Base-by-base conservation (phyloP, 1,140 invertebrate species). In the Vanessa atalanta region DNA sequence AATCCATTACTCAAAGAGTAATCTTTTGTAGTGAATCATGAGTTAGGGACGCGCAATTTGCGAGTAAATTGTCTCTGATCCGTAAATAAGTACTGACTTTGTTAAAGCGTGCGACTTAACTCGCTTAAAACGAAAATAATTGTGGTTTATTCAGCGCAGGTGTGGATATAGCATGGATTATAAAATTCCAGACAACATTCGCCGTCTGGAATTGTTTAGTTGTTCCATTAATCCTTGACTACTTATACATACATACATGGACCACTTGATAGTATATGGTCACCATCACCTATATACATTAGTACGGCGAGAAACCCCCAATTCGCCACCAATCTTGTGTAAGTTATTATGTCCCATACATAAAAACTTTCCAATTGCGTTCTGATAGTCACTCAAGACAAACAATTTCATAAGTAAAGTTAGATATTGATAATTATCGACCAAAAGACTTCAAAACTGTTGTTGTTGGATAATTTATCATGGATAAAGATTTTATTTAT, bases 21-120 rank as follows among this genome's bases (percentile, higher is more conserved):
- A 77, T 73, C 76, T 75, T 70, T 60, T 79, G 64, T 57, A 50
- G 76, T 83, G 82, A 83, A 82, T 80, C 82, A 82, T 71, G 77
- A 72, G 78, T 72, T 68, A 71, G 68, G 47, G 67, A 72, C 68
- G 73, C 65, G 55, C 70, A 77, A 78, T 77, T 81, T 78, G 73
- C 70, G 75, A 72, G 78, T 71, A 79, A 79, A 79, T 78, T 79
- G 79, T 78, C 78, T 64, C 69, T 69, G 55, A 68, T 66, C 70
- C 77, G 68, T 79, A 81, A 82, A 83, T 83, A 83, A 71, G 61
- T 64, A 71, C 69, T 65, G 60, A 65, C 31, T 70, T 16, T 48
- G 53, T 23, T 57, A 57, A n/a, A 66, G 13, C 20, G 31, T 55
- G 20, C 37, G 55, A 60, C 43, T 68, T 60, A 60, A 48, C 67